Conservation (phyloP, 2,113 vertebrate species). For the Jaculus jaculus region DNA sequence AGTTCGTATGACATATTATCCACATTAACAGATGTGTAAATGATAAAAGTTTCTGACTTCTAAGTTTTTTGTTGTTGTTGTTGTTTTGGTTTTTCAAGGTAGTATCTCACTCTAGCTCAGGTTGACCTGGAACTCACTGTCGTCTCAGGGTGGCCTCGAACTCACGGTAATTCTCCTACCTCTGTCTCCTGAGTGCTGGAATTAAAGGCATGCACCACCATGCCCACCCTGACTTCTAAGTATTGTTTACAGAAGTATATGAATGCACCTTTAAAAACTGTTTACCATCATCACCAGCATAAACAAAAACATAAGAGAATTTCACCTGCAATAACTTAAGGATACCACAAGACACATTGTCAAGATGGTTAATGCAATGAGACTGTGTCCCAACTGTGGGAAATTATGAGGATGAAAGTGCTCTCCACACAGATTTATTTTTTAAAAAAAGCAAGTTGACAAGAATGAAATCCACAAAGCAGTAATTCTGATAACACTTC, state of each 20-base stretch:
- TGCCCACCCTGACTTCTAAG: not conserved
- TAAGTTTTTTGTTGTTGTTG: too few species aligned
- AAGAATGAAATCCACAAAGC: not conserved
- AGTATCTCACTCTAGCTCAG: too few species aligned
- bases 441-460: not conserved
- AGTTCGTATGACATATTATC: not conserved
- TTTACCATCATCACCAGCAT: not conserved
- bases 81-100: too few species aligned
- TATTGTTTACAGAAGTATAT: not conserved
- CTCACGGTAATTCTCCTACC: too few species aligned
- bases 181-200: too few species aligned
- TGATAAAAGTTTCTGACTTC: not conserved
- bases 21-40: not conserved
- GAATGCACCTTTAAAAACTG: not conserved
- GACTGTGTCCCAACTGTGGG: not conserved
- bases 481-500: not conserved
- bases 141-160: too few species aligned
- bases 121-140: too few species aligned
- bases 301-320: not conserved
- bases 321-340: not conserved
- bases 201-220: too few species aligned
- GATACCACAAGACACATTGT: not conserved
- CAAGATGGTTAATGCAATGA: not conserved
- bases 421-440: not conserved
- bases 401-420: not conserved